Evolutionary conservation across 2,797 vertebrate species (phyloP).

Genomic region (Pristis pectinata): DNA sequence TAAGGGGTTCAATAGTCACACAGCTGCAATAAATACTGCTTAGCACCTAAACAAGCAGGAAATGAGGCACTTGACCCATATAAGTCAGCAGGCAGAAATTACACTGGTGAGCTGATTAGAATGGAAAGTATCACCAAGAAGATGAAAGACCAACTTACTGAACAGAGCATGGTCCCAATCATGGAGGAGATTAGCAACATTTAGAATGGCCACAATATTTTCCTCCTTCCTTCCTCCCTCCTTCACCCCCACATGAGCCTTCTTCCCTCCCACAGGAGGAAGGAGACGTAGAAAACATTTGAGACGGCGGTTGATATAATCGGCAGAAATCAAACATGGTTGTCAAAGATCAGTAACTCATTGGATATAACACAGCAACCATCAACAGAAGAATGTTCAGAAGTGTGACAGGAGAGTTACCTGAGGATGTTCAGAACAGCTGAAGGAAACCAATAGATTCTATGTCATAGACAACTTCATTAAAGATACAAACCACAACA

Average conservation of each 20-base stretch:
- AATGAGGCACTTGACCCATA: slow-evolving; percentile 17
- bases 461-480: background rate
- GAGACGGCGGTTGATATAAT: background rate
- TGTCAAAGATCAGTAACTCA: background rate
- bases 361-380: background rate
- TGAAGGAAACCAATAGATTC: background rate
- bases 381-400: background rate
- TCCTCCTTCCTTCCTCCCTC: background rate
- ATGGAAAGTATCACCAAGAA: background rate
- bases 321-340: background rate
- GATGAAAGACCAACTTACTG: background rate
- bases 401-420: background rate
- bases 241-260: no score
- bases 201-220: background rate
- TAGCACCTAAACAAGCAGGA: slow-evolving; percentile 28
- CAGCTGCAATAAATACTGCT: slow-evolving; percentile 4
- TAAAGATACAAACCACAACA: background rate
- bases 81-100: background rate
- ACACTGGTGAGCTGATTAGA: background rate
- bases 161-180: background rate
- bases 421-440: background rate
- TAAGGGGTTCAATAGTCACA: slow-evolving; percentile 15
- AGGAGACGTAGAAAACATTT: background rate
- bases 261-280: no score
- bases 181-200: background rate